Evolutionary conservation across 35 echinoderm and acorn worm species (phyloP).

Genomic region (Ophioderma brevispina): DNA sequence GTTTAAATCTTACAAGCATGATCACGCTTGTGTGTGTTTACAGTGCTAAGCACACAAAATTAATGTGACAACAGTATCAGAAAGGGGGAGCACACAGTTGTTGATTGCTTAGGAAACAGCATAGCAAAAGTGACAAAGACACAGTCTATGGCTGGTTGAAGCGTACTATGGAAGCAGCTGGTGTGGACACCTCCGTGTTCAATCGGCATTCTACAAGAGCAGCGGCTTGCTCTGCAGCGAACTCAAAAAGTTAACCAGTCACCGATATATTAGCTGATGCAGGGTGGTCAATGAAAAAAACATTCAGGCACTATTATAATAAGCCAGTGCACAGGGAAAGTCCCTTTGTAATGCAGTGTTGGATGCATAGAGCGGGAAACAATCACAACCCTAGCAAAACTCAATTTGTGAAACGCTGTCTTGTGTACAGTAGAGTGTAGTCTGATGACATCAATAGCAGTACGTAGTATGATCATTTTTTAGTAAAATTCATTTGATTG

Average conservation of each 20-base stretch:
- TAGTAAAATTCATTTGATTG: too few relatives aligned
- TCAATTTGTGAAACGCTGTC: too few relatives aligned
- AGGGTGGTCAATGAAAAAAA: conserved; percentile 11
- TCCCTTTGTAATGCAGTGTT: not conserved
- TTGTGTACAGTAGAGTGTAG: too few relatives aligned
- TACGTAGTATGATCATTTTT: too few relatives aligned
- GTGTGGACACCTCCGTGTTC: not conserved
- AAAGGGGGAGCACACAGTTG: not conserved
- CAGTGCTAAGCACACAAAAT: not conserved
- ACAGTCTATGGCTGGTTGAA: not conserved
- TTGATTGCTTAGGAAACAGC: not conserved
- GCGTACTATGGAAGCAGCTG: not conserved
- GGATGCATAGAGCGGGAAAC: too few relatives aligned
- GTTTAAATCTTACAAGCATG: not conserved
- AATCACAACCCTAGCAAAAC: too few relatives aligned
- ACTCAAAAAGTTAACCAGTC: not conserved
- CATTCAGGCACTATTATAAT: conserved; percentile 73
- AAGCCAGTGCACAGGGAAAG: conserved; percentile 36
- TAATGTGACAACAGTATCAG: not conserved
- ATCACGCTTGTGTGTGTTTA: not conserved
- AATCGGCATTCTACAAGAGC: not conserved
- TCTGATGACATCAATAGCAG: too few relatives aligned
- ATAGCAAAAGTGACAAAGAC: not conserved
- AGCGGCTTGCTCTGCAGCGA: not conserved
- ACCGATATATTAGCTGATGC: not conserved